phyloP scores from a whole-genome alignment of 1,140 invertebrate genomes.

The Euborellia annulipes region DNA sequence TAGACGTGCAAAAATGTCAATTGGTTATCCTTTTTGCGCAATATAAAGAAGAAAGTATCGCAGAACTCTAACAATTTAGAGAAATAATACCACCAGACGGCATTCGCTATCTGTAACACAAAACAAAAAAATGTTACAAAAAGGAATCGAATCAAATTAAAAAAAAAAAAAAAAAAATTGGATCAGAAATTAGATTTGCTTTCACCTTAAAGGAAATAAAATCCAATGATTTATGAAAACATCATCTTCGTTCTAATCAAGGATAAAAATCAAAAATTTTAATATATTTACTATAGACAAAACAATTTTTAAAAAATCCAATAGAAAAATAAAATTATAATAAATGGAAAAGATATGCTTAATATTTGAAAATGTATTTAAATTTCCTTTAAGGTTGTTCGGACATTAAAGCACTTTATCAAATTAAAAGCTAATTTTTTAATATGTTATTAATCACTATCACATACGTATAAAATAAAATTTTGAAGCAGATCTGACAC shows the following conservation, averaged over 20 bases:
- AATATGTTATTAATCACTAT: no score
- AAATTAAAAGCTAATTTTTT: no score
- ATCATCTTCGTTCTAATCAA: not conserved
- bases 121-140: constrained; percentile 7
- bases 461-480: no score
- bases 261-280: not conserved
- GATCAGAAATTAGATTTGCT: not conserved
- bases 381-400: no score
- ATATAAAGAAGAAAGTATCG: constrained; percentile 83
- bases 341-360: no score
- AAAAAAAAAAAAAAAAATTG: not conserved
- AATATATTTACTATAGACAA: no score
- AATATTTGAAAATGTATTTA: no score
- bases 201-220: not conserved
- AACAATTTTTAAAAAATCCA: no score
- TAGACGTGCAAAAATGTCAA: constrained; percentile 82
- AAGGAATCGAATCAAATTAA: constrained; percentile 7
- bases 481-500: no score
- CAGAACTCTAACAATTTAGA: constrained; percentile 88
- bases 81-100: constrained; percentile 94
- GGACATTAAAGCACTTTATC: no score
- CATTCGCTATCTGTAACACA: constrained; percentile 63
- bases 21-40: constrained; percentile 75
- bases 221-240: not conserved
- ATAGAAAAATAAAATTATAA: no score